These are phyloP conservation scores for Galago senegalensis DNA, from an alignment of 2,797 vertebrate genomes.

Conservation along the genomic window DNA sequence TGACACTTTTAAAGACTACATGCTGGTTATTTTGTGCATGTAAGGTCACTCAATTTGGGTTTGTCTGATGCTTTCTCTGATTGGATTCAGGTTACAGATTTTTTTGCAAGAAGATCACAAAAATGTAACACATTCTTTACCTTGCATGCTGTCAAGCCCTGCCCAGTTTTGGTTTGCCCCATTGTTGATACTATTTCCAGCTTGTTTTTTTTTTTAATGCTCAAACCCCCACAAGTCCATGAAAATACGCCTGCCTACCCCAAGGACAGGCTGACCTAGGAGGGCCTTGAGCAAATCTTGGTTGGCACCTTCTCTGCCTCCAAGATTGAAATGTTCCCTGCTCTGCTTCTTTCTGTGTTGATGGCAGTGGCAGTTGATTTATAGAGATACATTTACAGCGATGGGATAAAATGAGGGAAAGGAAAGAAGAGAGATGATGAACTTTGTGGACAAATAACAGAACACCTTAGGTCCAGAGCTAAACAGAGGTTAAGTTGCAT, in stretches of 20 bases:
- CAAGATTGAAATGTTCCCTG: rapidly evolving
- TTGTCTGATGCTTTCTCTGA: not conserved
- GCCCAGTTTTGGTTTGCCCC: not conserved
- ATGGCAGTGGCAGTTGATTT: not conserved
- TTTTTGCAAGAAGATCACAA: not conserved
- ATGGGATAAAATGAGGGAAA: not conserved
- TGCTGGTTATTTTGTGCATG: not conserved
- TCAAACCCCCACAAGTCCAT: not conserved
- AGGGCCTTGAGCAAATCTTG: no score
- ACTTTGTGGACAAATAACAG: not conserved
- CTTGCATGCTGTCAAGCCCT: not conserved
- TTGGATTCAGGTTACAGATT: not conserved
- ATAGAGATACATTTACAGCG: not conserved
- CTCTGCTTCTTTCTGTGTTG: not conserved
- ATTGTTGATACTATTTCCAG: not conserved
- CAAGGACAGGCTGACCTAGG: not conserved
- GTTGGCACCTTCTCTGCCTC: not conserved
- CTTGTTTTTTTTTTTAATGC: not conserved
- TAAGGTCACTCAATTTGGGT: not conserved
- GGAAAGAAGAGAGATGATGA: not conserved
- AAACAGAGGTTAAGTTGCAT: not conserved
- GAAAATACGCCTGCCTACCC: not conserved
- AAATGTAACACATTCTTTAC: not conserved
- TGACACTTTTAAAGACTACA: not conserved
- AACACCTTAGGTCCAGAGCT: not conserved